phyloP scores from a whole-genome alignment of 2,797 vertebrate species.

The Thalassophryne amazonica region DNA sequence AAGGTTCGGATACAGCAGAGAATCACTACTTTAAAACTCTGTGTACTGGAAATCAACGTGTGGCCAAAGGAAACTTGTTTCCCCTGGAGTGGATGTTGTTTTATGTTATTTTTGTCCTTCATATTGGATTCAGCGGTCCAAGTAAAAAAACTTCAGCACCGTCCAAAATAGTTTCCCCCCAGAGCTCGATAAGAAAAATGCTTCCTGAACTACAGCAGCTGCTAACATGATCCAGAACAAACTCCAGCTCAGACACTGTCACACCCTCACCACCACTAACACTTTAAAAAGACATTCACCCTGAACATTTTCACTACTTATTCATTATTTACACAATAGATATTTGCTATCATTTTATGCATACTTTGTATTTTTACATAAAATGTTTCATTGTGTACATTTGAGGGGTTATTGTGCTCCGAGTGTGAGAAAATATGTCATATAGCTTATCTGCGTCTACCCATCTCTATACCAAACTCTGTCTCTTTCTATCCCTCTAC shows the following conservation, averaged over 20 bases:
- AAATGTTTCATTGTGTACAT: too few relatives aligned
- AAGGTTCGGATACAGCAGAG: not conserved
- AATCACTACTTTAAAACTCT: not conserved
- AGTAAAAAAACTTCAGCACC: constrained; percentile 33
- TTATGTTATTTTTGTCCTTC: constrained; percentile 36
- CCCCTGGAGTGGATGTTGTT: not conserved
- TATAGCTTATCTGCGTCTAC: too few relatives aligned
- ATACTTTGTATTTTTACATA: too few relatives aligned
- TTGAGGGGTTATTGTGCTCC: too few relatives aligned
- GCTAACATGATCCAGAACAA: constrained; percentile 9
- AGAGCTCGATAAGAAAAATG: constrained; percentile 16
- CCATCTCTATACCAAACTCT: too few relatives aligned
- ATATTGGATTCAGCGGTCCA: constrained; percentile 16
- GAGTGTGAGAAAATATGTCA: too few relatives aligned
- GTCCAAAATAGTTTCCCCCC: constrained; percentile 17
- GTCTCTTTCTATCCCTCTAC: too few relatives aligned
- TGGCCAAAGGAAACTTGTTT: not conserved
- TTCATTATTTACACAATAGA: not conserved
- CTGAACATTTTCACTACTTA: not conserved
- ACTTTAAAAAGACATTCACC: too few relatives aligned
- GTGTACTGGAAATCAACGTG: not conserved
- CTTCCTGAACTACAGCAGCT: constrained; percentile 44
- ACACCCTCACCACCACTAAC: not conserved
- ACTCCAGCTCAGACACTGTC: not conserved
- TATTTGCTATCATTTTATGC: too few relatives aligned